Base-by-base conservation (phyloP, 2,888 invertebrate species). In the Machimus rusticus region DNA sequence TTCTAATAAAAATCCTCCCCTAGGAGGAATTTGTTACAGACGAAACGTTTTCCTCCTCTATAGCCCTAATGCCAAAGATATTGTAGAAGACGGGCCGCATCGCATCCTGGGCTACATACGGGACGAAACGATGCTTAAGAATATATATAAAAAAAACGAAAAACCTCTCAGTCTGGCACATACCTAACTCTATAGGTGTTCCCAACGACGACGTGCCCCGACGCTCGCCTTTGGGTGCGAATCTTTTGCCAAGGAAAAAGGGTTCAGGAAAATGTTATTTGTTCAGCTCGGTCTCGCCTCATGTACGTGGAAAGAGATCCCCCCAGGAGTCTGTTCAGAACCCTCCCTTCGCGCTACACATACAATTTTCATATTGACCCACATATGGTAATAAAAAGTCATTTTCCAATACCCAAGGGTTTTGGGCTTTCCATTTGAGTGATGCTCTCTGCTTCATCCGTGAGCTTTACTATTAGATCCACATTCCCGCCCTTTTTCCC, bases 321-420 rank as follows among this genome's bases (percentile, higher is more conserved):
- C 74, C 74, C 19, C 8, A 14, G 74, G 28, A 16, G 34, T 14
- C 14, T 46, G 43, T 16, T 1, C 28, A 14, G 5, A n/a, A 74
- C 16, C 31, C 6, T 34, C 74, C n/a, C 1, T 23, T 8, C 74
- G 34, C 79, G 28, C 85, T 31, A 43, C 23, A 76, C 82, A 34
- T 34, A 86, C 86, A 86, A 85, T 66, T 78, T 86, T 43, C 86
- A 82, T 86, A 88, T 86, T 88, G 88, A 88, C 88, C 88, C 86
- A 86, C 82, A 86, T 88, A 86, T 74, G 86, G 43, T 74, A 82
- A 82, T 88, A 88, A 86, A 86, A 86, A 86, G 86, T 81, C 88
- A 86, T 88, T 88, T 78, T 19, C 76, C 81, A 81, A 51, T 55
- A 51, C 81, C 81, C 51, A 31, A 31, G 31, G 81, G 31, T 55